Evolutionary conservation across 2,797 vertebrate species (phyloP).

Genomic region (Gymnothorax reevesii): DNA sequence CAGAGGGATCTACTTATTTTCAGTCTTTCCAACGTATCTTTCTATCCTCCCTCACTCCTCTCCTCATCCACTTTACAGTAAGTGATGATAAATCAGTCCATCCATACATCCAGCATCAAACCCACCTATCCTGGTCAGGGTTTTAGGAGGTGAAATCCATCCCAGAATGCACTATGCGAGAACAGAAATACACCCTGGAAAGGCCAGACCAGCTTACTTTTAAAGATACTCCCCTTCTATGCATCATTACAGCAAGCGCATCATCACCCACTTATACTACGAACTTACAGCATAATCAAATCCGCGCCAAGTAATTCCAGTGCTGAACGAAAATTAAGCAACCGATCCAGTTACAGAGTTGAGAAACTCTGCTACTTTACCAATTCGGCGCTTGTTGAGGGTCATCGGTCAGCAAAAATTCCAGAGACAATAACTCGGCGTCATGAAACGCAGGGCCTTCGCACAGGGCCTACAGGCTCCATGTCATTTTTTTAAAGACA

Average conservation of each 20-base stretch:
- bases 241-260: background rate
- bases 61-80: background rate
- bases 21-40: too few species aligned
- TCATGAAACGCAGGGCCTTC: background rate
- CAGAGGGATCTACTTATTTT: background rate
- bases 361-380: background rate
- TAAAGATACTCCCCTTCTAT: background rate
- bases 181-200: background rate
- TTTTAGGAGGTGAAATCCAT: too few species aligned
- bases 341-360: background rate
- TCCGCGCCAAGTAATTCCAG: background rate
- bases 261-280: background rate
- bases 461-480: background rate
- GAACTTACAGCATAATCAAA: background rate
- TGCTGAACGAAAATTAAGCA: background rate
- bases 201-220: background rate
- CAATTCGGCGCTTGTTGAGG: background rate
- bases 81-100: too few species aligned
- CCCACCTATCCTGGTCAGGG: too few species aligned
- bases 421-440: background rate
- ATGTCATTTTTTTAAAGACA: background rate
- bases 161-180: background rate
- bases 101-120: too few species aligned
- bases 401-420: background rate
- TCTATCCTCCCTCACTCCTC: background rate